Evolutionary conservation across 2,888 invertebrate species (phyloP).

Genomic region (Eledone cirrhosa): DNA sequence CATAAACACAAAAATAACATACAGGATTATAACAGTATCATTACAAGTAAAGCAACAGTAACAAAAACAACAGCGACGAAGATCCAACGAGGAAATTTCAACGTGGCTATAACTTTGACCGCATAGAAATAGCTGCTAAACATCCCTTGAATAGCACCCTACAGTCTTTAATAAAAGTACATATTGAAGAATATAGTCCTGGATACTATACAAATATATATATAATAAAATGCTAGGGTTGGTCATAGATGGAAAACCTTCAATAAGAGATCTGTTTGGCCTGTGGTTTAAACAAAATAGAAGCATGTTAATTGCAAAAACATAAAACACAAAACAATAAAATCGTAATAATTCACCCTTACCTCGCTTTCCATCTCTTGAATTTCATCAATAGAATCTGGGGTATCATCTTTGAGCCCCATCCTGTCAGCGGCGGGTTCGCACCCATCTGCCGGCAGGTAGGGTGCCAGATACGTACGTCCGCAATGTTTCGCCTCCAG

Average conservation of each 20-base stretch:
- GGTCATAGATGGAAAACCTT: not conserved
- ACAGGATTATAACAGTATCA: no score
- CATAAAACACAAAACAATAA: not conserved
- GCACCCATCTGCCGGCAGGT: conserved; percentile 25
- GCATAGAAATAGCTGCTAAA: no score
- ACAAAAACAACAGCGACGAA: no score
- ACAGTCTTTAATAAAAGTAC: no score
- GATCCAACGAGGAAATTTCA: no score
- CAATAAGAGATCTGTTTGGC: no score
- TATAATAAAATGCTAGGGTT: not conserved
- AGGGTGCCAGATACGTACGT: conserved; percentile 13
- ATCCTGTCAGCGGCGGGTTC: conserved; percentile 22
- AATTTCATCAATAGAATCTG: conserved; percentile 45
- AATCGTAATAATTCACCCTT: conserved; percentile 23
- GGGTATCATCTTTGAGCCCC: conserved; percentile 44
- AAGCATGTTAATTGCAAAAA: not conserved
- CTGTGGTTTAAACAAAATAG: no score
- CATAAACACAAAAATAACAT: no score
- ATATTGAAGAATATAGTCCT: not conserved
- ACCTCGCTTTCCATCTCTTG: conserved; percentile 47
- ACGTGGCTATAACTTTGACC: no score
- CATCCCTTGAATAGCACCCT: no score
- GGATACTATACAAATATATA: not conserved
- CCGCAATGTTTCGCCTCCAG: conserved; percentile 26
- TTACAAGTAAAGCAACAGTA: no score